These are phyloP conservation scores for Halotydeus destructor DNA, from an alignment of 1,140 invertebrate genomes.

Conservation along the genomic window DNA sequence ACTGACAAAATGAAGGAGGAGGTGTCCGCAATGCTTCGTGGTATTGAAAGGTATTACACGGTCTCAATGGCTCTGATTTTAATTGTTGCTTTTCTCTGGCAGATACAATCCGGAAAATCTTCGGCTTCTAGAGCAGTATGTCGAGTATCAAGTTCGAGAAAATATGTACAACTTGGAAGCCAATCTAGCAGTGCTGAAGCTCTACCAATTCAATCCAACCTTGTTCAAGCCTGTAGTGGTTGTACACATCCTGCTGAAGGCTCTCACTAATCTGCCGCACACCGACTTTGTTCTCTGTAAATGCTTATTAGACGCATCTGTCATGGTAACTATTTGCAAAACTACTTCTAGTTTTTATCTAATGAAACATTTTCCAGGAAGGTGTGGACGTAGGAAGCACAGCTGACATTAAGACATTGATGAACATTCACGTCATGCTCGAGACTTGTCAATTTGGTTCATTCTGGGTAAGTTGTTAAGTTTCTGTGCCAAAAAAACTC, in stretches of 20 bases:
- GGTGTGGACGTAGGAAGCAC: too few relatives aligned
- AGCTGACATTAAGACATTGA: slow-evolving; percentile 58
- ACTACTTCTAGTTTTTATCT: too few relatives aligned
- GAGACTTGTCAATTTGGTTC: slow-evolving; percentile 80
- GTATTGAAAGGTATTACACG: slow-evolving; percentile 33
- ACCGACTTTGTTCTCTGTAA: slow-evolving; percentile 93
- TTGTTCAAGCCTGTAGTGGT: slow-evolving; percentile 59
- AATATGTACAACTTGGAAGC: slow-evolving; percentile 91
- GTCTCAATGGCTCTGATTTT: neutral
- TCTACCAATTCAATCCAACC: slow-evolving; percentile 79
- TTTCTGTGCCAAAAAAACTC: too few relatives aligned
- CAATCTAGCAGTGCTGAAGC: slow-evolving; percentile 59
- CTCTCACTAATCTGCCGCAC: slow-evolving; percentile 83
- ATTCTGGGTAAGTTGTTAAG: slow-evolving; percentile 47
- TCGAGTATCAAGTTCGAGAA: slow-evolving; percentile 72
- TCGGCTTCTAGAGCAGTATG: slow-evolving; percentile 65
- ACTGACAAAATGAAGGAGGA: slow-evolving; percentile 49
- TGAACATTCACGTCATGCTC: slow-evolving; percentile 66
- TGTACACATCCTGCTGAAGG: slow-evolving; percentile 68
- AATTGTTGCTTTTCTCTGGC: slow-evolving; percentile 15
- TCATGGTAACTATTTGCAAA: too few relatives aligned
- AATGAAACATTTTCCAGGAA: too few relatives aligned
- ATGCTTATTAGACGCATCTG: slow-evolving; percentile 63
- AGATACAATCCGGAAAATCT: slow-evolving; percentile 91
- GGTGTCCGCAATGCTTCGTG: slow-evolving; percentile 46